Percentiles rank a stretch among this genome's conserved stretches.
These are phyloP conservation scores for Laticauda colubrina DNA, from an alignment of 2,113 vertebrate genomes.

Conservation along the genomic window DNA sequence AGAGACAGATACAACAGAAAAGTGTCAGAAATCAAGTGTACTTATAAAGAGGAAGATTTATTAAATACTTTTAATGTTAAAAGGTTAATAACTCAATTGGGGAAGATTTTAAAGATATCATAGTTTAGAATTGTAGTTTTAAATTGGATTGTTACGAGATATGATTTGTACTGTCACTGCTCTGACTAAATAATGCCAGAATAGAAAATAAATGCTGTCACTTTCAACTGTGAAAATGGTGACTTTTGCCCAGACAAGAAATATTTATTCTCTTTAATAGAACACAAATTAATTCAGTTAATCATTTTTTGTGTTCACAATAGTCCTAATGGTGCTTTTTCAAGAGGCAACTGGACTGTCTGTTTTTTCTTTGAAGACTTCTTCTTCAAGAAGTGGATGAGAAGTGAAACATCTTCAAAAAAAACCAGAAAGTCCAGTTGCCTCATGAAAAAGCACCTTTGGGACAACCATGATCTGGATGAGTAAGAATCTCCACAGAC, in stretches of 20 bases:
- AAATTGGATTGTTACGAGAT: neutral
- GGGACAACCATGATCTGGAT: too few species aligned
- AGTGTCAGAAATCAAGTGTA: neutral
- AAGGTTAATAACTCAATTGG: neutral
- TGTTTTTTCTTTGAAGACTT: too few species aligned
- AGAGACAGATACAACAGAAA: neutral
- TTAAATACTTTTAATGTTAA: neutral
- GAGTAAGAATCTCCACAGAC: too few species aligned
- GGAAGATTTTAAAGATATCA: neutral
- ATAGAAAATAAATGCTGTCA: neutral
- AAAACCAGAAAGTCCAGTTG: too few species aligned
- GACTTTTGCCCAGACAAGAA: slow-evolving; percentile 5
- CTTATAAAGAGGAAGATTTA: neutral
- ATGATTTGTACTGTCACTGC: neutral
- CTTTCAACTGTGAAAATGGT: neutral
- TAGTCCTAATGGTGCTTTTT: neutral
- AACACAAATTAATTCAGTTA: neutral
- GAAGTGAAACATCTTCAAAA: too few species aligned
- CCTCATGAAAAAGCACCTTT: too few species aligned
- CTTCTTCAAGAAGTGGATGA: too few species aligned
- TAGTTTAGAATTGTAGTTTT: neutral
- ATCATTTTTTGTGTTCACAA: neutral
- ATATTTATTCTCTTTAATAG: neutral
- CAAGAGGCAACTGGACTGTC: too few species aligned
- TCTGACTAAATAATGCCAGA: neutral